phyloP scores from a whole-genome alignment of 2,888 invertebrate species.

The Keiferia lycopersicella region DNA sequence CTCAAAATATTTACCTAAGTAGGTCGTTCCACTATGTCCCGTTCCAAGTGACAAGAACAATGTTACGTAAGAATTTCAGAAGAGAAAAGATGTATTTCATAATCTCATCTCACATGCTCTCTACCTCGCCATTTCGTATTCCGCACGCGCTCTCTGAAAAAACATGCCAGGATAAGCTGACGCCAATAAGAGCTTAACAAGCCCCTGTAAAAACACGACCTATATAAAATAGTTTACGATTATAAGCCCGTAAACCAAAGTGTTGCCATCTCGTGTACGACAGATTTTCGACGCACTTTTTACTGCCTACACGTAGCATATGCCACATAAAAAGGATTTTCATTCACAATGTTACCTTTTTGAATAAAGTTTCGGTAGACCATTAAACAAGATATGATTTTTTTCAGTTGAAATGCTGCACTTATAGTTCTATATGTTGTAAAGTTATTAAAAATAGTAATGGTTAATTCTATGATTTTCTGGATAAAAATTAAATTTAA shows the following conservation, averaged over 20 bases:
- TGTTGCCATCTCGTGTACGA: not conserved
- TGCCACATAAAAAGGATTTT: not conserved
- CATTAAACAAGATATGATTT: too few species aligned
- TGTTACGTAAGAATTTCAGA: not conserved
- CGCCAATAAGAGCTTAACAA: constrained; percentile 20
- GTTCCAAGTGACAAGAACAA: too few species aligned
- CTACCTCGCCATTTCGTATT: constrained; percentile 3
- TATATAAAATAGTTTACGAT: constrained; percentile 28
- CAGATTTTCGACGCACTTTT: constrained; percentile 1
- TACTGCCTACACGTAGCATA: not conserved
- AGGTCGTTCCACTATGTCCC: too few species aligned
- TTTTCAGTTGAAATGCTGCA: too few species aligned
- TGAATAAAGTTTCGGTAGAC: not conserved
- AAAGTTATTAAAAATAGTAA: too few species aligned
- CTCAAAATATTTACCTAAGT: too few species aligned
- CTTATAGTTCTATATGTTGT: too few species aligned
- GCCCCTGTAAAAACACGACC: constrained; percentile 7
- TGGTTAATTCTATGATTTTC: too few species aligned
- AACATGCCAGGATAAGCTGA: constrained; percentile 14
- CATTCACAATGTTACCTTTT: not conserved
- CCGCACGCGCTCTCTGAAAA: constrained; percentile 9
- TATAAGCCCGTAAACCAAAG: constrained; percentile 19
- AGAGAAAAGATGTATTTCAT: not conserved
- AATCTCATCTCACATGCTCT: not conserved
- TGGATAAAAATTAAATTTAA: too few species aligned